Evolutionary conservation across 37 sponge, comb jelly and placozoan species (phyloP).

Genomic region (Cladorhizidae sp.): DNA sequence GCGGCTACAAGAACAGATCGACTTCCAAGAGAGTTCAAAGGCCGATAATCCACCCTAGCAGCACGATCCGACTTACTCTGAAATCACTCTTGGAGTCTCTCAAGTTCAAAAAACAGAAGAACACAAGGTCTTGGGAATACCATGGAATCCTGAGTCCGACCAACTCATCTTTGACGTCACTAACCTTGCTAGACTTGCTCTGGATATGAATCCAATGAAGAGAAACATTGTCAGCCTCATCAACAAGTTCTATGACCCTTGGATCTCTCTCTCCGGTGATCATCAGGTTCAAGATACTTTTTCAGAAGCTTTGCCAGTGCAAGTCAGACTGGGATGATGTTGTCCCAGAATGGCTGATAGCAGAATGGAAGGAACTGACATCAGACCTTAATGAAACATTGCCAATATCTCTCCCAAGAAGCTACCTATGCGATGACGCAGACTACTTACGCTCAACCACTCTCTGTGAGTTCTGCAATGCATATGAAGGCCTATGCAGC

Average conservation of each 20-base stretch:
- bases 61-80: constrained; percentile 22
- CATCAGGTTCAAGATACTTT: constrained; percentile 52
- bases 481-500: constrained; percentile 56
- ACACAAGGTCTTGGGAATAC: constrained; percentile 53
- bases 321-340: constrained; percentile 48
- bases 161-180: constrained; percentile 33
- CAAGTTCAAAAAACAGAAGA: constrained; percentile 10
- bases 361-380: constrained; percentile 41
- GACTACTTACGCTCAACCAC: background rate
- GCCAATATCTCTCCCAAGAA: constrained; percentile 39
- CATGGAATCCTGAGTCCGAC: constrained; percentile 50
- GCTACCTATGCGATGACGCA: constrained; percentile 9
- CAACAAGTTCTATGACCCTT: constrained; percentile 52
- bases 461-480: constrained; percentile 62
- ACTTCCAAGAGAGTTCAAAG: constrained; percentile 6
- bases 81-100: constrained; percentile 21
- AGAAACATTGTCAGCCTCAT: constrained; percentile 36
- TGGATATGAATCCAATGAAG: constrained; percentile 34
- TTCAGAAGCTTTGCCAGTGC: constrained; percentile 46
- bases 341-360: constrained; percentile 13
- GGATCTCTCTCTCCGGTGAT: constrained; percentile 54
- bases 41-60: background rate
- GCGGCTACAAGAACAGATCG: constrained; percentile 18
- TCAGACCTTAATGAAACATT: constrained; percentile 7
- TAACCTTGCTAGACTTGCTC: constrained; percentile 15